phyloP scores from a whole-genome alignment of 2,113 vertebrate species.

The Verasper variegatus region DNA sequence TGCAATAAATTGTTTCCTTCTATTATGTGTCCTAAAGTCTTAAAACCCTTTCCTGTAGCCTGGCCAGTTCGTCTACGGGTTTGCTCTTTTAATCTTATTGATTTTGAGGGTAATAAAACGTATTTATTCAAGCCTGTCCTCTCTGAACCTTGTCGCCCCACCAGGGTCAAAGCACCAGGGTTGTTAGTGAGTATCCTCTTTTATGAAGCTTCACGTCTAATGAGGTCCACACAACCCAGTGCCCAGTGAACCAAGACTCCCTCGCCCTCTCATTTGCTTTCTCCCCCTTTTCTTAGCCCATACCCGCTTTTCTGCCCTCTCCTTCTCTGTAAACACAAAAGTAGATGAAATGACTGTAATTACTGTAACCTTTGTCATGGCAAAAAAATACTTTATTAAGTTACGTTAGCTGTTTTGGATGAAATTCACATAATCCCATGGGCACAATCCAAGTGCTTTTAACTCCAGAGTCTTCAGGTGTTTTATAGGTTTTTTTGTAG shows the following conservation, averaged over 20 bases:
- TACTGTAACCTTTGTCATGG: no score
- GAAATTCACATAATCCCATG: no score
- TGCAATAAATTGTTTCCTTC: conserved; percentile 9
- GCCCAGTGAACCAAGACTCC: conserved; percentile 52
- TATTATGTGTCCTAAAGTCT: conserved; percentile 2
- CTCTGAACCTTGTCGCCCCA: conserved; percentile 26
- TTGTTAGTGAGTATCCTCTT: conserved; percentile 57
- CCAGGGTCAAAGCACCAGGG: conserved; percentile 43
- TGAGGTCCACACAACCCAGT: conserved; percentile 64
- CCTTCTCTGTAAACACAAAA: conserved; percentile 3
- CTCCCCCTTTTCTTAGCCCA: conserved; percentile 1
- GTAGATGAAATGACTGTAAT: background rate
- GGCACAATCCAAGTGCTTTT: no score
- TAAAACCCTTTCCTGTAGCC: conserved; percentile 16
- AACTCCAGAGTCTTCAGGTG: no score
- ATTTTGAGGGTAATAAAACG: conserved; percentile 39
- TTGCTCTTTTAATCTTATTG: conserved; percentile 46
- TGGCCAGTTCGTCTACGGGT: background rate
- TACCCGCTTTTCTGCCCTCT: background rate
- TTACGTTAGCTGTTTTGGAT: no score
- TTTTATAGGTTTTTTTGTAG: no score
- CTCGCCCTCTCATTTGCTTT: conserved; percentile 38
- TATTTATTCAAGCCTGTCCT: conserved; percentile 40
- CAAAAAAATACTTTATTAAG: no score
- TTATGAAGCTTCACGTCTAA: conserved; percentile 70